These are phyloP conservation scores for Fistularia tabacaria DNA, from an alignment of 2,797 vertebrate species.

Conservation along the genomic window DNA sequence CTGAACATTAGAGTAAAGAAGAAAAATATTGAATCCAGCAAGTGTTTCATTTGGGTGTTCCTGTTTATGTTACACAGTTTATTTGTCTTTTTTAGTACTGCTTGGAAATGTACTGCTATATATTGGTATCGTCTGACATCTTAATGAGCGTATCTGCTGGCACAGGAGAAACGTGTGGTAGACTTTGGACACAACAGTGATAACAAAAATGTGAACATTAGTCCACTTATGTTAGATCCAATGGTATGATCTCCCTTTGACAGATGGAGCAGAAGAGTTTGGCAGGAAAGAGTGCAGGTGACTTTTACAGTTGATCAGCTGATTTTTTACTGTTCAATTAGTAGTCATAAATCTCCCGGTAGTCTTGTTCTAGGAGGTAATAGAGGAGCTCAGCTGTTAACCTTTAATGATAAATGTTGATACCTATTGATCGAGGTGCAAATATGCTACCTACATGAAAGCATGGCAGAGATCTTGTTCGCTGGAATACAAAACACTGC, in stretches of 20 bases:
- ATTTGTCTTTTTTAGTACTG: too few relatives aligned
- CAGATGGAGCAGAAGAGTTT: conserved; percentile 51
- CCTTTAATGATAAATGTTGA: neutral
- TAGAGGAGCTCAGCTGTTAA: neutral
- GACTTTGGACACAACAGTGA: conserved; percentile 17
- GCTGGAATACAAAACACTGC: too few relatives aligned
- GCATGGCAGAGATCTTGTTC: too few relatives aligned
- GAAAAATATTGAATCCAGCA: neutral
- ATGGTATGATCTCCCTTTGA: conserved; percentile 45
- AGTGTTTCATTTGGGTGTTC: too few relatives aligned
- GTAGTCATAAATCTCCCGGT: neutral
- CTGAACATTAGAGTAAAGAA: neutral
- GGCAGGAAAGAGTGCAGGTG: conserved; percentile 26
- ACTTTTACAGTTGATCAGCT: conserved; percentile 38
- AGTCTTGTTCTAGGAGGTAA: too few relatives aligned
- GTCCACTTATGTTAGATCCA: neutral
- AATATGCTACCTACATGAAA: neutral
- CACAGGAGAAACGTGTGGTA: conserved; percentile 2
- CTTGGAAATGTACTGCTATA: too few relatives aligned
- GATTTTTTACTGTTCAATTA: conserved; percentile 24
- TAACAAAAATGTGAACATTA: conserved; percentile 32
- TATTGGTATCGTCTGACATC: neutral
- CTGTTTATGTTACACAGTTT: too few relatives aligned
- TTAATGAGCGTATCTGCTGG: conserved; percentile 4
- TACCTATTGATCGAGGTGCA: neutral